Base-by-base conservation (phyloP, 2,797 vertebrate genomes). In the Poeciliopsis turneri region DNA sequence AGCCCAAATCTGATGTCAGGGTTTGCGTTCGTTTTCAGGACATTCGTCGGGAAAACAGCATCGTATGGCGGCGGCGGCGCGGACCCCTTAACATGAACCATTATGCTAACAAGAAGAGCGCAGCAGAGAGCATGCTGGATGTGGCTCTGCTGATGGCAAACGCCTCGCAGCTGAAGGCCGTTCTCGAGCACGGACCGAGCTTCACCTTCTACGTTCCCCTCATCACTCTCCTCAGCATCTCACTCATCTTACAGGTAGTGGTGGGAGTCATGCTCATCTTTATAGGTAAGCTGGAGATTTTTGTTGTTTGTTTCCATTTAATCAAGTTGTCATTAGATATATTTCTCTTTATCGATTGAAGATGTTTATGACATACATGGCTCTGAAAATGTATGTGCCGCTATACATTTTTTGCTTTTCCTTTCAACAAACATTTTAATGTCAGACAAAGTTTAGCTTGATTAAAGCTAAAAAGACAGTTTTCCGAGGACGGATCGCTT, bases 41-140 rank as follows among this genome's bases (percentile, higher is more conserved):
- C 16, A 72, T 77, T 0, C 55, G 80, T 43, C 33, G 0, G 0
- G 46, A 57, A 0, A 30, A 0, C n/a, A 1, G 2, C 70, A 66
- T 75, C 72, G 70, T 76, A 39, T 39, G 36, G 36, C 36, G 36
- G 55, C 75, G 83, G 68, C 76, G 9, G 2, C 81, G 77, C 2
- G 64, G 76, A 23, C 95, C 94, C 2, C 94, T 99, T 86, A 98
- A 99, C 87, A 96, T 99, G 92, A 99, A 99, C 94, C 95, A 97
- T 81, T 99, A 99, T 0, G 98, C 98, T 79, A 99, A 98, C 81
- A 99, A 99, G 96, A 99, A 99, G 95, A 99, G 97, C 0, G 97
- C 97, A 0, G 98, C 98, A 0, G 97, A 99, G 89, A 99, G 98
- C 95, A 99, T 99, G 98, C 91, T 99, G 94, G 98, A 99, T 77